Base-by-base conservation (phyloP, 2,797 vertebrate species). In the Choloepus didactylus region DNA sequence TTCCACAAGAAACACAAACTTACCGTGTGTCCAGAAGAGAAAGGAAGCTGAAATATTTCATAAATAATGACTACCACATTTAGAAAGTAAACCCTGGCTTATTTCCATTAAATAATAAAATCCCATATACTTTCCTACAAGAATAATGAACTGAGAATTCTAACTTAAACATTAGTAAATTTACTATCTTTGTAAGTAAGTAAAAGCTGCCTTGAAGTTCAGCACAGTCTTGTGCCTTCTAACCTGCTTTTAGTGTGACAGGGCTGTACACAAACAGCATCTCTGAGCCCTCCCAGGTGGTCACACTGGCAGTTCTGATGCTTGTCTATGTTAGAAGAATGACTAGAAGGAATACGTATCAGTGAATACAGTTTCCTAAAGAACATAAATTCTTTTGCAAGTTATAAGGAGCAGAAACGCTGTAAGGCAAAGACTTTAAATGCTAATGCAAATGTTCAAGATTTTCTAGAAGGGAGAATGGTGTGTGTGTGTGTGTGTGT, bases 101-200 rank as follows among this genome's bases (percentile, higher is more conserved):
- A 29, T 41, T 81, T 67, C 31, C 73, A 44, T 19, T 81, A 89
- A 75, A 89, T 72, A 77, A 35, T 69, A 67, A 96, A 96, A 66
- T 70, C 9, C 41, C 56, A 44, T n/a, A n/a, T 16, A 41, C 8
- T 21, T 73, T 64, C 62, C 69, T n/a, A 89, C 35, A 82, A 82
- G 49, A 49, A 77, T 23, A 81, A 72, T 59, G 11, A 73, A 56
- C 18, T 60, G 5, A 35, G 64, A 85, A 81, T 5, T 29, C 85
- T 4, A 35, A 54, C 60, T 44, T 86, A 72, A 93, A 80, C 9
- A 54, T 9, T 15, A 73, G 41, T 15, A 64, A 83, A n/a, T 82
- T 82, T 25, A 29, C 79, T 67, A 77, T 96, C 76, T 94, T 90
- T 66, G 18, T 62, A 62, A 35, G 25, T 49, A 79, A 76, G 49